phyloP scores from a whole-genome alignment of 1,140 invertebrate genomes.

The Habropoda laboriosa region DNA sequence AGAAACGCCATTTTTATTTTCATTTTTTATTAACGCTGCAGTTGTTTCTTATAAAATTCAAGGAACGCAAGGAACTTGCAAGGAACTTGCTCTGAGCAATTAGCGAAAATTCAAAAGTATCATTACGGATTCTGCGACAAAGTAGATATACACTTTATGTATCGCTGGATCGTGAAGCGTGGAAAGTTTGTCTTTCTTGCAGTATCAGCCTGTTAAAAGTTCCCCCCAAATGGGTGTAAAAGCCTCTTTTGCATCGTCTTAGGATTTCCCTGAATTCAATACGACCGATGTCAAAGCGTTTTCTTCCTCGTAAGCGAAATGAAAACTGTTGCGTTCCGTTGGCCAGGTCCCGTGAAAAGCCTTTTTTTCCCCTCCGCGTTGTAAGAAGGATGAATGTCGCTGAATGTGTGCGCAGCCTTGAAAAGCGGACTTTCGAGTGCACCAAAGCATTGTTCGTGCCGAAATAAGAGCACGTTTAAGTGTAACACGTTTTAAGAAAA shows the following conservation, averaged over 20 bases:
- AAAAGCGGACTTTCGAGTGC: background rate
- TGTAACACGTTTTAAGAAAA: background rate
- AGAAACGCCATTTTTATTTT: too few relatives aligned
- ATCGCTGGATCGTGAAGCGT: too few relatives aligned
- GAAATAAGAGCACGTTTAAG: conserved; percentile 13
- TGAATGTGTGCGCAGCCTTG: background rate
- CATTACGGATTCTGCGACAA: too few relatives aligned
- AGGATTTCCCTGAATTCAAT: background rate
- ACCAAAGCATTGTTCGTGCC: background rate
- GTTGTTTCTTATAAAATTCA: too few relatives aligned
- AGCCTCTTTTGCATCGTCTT: background rate
- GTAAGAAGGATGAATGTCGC: conserved; percentile 10
- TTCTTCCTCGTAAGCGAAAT: background rate
- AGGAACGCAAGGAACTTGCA: too few relatives aligned
- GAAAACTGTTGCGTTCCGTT: background rate
- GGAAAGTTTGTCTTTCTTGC: too few relatives aligned
- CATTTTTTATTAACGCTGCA: too few relatives aligned
- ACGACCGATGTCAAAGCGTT: background rate
- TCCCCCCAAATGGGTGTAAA: background rate
- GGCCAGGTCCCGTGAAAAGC: background rate
- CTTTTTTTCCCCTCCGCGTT: background rate
- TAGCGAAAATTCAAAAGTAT: too few relatives aligned
- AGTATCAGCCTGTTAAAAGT: background rate
- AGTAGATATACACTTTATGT: too few relatives aligned
- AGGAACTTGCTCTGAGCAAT: too few relatives aligned